phyloP scores from a whole-genome alignment of 2,113 vertebrate species.

The Gnathonemus longibarbis region DNA sequence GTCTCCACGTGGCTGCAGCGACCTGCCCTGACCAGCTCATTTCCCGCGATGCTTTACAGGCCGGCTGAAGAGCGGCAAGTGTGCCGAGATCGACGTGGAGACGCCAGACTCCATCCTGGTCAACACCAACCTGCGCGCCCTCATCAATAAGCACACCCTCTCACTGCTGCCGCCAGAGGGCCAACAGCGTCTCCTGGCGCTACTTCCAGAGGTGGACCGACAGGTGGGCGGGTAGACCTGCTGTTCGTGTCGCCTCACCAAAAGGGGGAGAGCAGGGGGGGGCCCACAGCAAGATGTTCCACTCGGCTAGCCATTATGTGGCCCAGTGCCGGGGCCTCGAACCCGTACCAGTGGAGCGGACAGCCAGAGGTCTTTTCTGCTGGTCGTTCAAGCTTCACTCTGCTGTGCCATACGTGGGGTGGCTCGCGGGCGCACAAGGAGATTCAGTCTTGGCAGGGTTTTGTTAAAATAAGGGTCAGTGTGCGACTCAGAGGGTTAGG shows the following conservation, averaged over 20 bases:
- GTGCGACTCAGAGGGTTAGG: neutral
- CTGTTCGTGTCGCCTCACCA: neutral
- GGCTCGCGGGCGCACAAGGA: neutral
- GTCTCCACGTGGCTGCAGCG: neutral
- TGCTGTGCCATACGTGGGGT: neutral
- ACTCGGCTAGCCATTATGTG: neutral
- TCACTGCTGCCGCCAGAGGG: conserved; percentile 74
- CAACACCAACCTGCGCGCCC: conserved; percentile 89
- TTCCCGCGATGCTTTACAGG: conserved; percentile 56
- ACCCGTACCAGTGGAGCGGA: neutral
- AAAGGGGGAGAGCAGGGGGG: neutral
- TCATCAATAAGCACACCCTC: conserved; percentile 97
- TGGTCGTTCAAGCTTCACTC: neutral
- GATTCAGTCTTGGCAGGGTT: neutral
- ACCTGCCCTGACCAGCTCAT: neutral
- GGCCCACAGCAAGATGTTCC: neutral
- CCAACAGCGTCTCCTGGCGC: conserved; percentile 81
- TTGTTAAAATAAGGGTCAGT: neutral
- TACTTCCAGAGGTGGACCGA: conserved; percentile 87
- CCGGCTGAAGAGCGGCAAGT: conserved; percentile 81
- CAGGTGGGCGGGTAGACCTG: conserved; percentile 61
- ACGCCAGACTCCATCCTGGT: conserved; percentile 96
- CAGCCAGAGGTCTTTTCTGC: neutral
- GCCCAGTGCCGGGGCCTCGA: neutral
- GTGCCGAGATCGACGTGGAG: conserved; percentile 90